Evolutionary conservation across 92 coral and sea anemone genomes (phyloP).

Genomic region (Epizoanthus stellaris): DNA sequence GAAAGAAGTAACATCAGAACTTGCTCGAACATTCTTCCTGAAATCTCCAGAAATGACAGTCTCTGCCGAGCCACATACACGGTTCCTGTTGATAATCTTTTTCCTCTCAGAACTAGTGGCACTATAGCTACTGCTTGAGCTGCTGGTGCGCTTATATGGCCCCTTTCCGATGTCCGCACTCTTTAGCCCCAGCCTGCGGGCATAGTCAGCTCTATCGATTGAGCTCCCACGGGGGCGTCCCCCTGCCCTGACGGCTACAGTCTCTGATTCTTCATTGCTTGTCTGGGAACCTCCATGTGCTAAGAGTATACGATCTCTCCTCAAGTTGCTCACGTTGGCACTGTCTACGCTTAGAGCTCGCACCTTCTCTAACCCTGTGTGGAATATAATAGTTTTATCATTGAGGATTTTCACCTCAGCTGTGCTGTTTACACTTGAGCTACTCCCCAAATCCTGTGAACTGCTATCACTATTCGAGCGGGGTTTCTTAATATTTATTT

Average conservation of each 20-base stretch:
- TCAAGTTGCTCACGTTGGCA: slow-evolving; percentile 62
- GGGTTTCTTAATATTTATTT: slow-evolving; percentile 54
- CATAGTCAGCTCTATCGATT: slow-evolving; percentile 85
- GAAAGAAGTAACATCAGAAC: slow-evolving; percentile 60
- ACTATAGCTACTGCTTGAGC: slow-evolving; percentile 67
- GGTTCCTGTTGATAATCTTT: slow-evolving; percentile 72
- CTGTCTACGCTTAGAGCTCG: slow-evolving; percentile 81
- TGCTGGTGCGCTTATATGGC: slow-evolving; percentile 61
- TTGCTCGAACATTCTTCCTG: slow-evolving; percentile 71
- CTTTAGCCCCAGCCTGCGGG: slow-evolving; percentile 78
- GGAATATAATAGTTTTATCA: slow-evolving; percentile 88
- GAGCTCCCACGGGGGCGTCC: slow-evolving; percentile 78
- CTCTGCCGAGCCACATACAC: slow-evolving; percentile 65
- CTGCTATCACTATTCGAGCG: slow-evolving; percentile 46
- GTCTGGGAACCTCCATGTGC: slow-evolving; percentile 63
- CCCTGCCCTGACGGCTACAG: slow-evolving; percentile 34
- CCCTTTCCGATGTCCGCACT: slow-evolving; percentile 78
- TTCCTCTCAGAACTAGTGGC: slow-evolving; percentile 49
- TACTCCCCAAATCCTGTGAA: slow-evolving; percentile 50
- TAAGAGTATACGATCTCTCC: slow-evolving; percentile 80
- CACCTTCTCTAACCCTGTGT: slow-evolving; percentile 73
- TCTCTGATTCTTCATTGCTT: slow-evolving; percentile 69
- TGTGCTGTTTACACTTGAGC: slow-evolving; percentile 58
- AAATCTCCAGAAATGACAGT: slow-evolving; percentile 83
- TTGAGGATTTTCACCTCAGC: slow-evolving; percentile 93